These are phyloP conservation scores for Calcarius lapponicus DNA, from an alignment of 2,797 vertebrate genomes.

Conservation along the genomic window DNA sequence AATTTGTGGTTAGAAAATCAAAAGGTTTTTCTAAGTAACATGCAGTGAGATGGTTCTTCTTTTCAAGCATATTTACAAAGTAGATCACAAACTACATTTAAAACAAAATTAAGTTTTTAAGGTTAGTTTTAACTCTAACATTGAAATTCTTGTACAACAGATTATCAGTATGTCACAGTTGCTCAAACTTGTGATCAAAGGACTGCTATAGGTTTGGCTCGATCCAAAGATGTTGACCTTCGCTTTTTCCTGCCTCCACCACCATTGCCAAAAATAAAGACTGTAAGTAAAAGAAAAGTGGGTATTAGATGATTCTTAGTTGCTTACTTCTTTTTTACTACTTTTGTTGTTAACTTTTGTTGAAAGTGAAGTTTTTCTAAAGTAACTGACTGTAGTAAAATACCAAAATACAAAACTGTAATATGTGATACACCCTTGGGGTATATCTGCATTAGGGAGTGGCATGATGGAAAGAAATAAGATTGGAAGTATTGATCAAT, in stretches of 20 bases:
- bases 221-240: slow-evolving; percentile 84
- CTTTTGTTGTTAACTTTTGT: background rate
- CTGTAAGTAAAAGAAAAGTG: slow-evolving; percentile 79
- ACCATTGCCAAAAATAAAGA: slow-evolving; percentile 79
- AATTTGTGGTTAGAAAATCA: background rate
- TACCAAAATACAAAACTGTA: background rate
- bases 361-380: background rate
- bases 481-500: background rate
- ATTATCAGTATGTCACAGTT: slow-evolving; percentile 92
- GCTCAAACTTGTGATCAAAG: slow-evolving; percentile 89
- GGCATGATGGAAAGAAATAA: background rate
- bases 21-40: background rate
- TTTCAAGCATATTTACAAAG: background rate
- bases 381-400: background rate
- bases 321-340: background rate
- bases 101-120: background rate
- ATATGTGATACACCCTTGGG: background rate
- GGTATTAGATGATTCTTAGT: background rate
- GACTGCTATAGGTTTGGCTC: slow-evolving; percentile 88
- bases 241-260: slow-evolving; percentile 91
- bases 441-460: background rate
- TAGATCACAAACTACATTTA: background rate
- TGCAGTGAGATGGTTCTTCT: background rate
- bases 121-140: background rate
- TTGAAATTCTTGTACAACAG: slow-evolving; percentile 68